Evolutionary conservation across 92 coral and sea anemone species (phyloP), one percentile per base, ranked within the genome.

Genomic region (Heliopora coerulea): DNA sequence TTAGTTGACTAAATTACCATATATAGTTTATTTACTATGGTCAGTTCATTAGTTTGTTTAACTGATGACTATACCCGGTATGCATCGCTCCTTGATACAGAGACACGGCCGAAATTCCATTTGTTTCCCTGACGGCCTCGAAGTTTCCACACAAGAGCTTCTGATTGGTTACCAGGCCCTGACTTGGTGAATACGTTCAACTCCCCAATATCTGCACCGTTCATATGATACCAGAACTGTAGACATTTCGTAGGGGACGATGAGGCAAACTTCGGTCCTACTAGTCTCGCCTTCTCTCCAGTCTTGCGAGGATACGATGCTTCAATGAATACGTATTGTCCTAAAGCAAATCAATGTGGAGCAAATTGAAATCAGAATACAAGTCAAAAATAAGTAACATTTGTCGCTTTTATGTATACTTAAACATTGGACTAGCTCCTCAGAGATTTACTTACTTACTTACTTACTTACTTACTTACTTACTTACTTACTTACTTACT

Each of bases 151-250:
- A 85, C 37, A 17, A 93, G 41, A 13, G 61, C 70, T 65, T 93
- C 96, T 18, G 89, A 83, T 72, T 74, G 34, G 52, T 82, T 93
- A 21, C 98, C 98, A 60, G 91, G 81, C 14, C 86, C 93, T 14
- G 91, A 85, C 68, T 93, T 93, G 68, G 88, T 83, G 4, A 87
- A 54, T 17, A 93, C 83, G 62, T 88, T 90, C 40, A 93, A 56
- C 1, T 86, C 86, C 1, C 98, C 98, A 23, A 90, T 87, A 54
- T 81, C 82, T 3, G 86, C 49, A 11, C 98, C 98, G 67, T 60
- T 83, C 98, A 93, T 93, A 66, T 93, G 98, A 57, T 90, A 93
- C 98, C 98, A 93, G 78, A 93, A 93, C 73, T 83, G 81, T 3
- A 93, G 68, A 58, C 98, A 93, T 68, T 62, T 83, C 7, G 95